Conservation (phyloP, 2,113 vertebrate species). For the Erinaceus europaeus region DNA sequence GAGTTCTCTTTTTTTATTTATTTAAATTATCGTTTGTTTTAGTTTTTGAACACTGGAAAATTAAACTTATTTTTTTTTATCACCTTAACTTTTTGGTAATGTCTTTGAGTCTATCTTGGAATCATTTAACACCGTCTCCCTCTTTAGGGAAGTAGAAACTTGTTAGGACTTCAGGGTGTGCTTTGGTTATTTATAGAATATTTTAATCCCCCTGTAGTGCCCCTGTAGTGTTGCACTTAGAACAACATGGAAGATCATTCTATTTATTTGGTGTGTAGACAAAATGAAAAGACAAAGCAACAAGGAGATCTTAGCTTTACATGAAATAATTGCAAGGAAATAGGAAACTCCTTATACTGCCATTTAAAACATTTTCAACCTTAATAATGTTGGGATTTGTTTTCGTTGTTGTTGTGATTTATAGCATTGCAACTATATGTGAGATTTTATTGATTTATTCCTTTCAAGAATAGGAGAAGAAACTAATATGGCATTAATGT, state of each 20-base stretch:
- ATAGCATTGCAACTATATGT: neutral
- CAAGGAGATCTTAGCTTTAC: neutral
- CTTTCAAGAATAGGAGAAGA: neutral
- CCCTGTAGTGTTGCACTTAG: neutral
- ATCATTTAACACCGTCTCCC: neutral
- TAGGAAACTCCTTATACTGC: neutral
- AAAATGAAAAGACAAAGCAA: neutral
- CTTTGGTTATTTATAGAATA: slow-evolving; percentile 23
- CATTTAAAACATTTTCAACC: neutral
- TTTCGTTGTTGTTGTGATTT: neutral
- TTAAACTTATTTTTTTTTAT: neutral
- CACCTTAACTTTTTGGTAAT: no score
- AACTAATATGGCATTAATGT: neutral
- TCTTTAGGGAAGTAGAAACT: neutral
- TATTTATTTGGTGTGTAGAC: neutral
- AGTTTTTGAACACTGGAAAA: neutral
- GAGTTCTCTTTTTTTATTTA: neutral
- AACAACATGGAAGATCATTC: neutral
- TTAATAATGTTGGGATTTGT: neutral
- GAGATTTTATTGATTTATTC: neutral
- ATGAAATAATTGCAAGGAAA: neutral
- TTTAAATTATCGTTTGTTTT: neutral
- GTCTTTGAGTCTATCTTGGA: neutral
- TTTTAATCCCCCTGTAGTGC: neutral
- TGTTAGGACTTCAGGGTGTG: neutral